Evolutionary conservation across 2,797 vertebrate species (phyloP).

Genomic region (Delichon dasypus): DNA sequence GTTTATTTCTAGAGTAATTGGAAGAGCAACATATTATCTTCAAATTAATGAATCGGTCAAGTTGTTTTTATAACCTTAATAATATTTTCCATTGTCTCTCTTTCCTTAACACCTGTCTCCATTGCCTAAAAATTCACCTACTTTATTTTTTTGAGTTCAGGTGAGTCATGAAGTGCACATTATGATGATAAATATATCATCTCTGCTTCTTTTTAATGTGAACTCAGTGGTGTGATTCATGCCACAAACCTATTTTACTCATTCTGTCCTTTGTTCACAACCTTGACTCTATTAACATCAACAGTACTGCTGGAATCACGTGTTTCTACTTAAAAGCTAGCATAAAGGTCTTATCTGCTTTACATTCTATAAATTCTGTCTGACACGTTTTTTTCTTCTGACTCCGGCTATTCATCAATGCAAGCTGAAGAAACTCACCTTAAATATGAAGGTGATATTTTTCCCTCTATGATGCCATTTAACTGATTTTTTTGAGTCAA

Average conservation of each 20-base stretch:
- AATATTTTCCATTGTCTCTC: slow-evolving; percentile 38
- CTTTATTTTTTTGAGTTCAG: slow-evolving; percentile 2
- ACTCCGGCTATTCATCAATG: background rate
- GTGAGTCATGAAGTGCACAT: slow-evolving; percentile 38
- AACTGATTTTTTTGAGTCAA: background rate
- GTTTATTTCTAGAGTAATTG: slow-evolving; percentile 53
- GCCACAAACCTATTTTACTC: background rate
- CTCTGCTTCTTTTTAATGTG: slow-evolving; percentile 27
- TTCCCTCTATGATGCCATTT: background rate
- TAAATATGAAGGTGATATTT: background rate
- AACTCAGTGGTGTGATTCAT: slow-evolving; percentile 29
- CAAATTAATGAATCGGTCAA: slow-evolving; percentile 43
- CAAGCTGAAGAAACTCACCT: background rate
- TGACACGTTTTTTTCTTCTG: background rate
- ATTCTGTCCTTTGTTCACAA: slow-evolving; percentile 8
- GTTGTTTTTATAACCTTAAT: slow-evolving; percentile 20
- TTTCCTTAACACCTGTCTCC: slow-evolving; percentile 39
- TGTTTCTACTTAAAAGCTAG: slow-evolving; percentile 27
- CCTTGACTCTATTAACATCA: slow-evolving; percentile 9
- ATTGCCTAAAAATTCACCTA: slow-evolving; percentile 33
- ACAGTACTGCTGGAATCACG: background rate
- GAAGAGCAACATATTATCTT: slow-evolving; percentile 30
- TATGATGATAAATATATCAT: slow-evolving; percentile 36
- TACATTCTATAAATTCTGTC: background rate
- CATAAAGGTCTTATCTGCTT: slow-evolving; percentile 3